Evolutionary conservation across 2,113 vertebrate species (phyloP).

Genomic region (Gymnorhina tibicen): DNA sequence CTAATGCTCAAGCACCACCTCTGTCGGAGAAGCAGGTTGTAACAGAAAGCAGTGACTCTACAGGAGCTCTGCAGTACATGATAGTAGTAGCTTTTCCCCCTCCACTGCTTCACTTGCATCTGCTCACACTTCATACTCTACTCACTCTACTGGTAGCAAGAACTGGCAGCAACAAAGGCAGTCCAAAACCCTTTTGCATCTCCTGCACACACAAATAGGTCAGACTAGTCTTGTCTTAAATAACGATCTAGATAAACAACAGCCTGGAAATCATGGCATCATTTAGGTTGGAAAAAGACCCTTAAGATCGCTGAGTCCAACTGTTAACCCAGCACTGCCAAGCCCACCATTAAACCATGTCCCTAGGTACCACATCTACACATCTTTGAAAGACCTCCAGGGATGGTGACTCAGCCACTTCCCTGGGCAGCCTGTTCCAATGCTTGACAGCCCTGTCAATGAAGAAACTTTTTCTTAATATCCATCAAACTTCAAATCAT

Average conservation of each 20-base stretch:
- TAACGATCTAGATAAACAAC: background rate
- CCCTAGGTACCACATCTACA: background rate
- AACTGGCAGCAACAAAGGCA: background rate
- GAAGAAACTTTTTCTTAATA: background rate
- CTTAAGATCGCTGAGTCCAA: background rate
- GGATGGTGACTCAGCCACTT: background rate
- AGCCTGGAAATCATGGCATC: background rate
- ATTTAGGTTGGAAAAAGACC: background rate
- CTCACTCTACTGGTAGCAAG: background rate
- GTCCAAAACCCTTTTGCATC: background rate
- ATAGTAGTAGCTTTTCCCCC: background rate
- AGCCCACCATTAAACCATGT: background rate
- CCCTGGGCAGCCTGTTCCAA: background rate
- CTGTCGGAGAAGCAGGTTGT: background rate
- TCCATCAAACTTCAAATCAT: background rate
- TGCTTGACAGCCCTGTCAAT: background rate
- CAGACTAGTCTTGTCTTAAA: background rate
- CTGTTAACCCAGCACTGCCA: background rate
- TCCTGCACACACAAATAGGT: background rate
- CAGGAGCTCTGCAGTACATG: background rate
- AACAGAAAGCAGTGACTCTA: background rate
- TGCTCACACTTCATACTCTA: background rate
- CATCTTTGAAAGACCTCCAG: background rate
- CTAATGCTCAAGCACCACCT: background rate
- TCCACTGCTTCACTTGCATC: background rate